These are phyloP conservation scores for Drosophila asahinai DNA, from an alignment of 1,140 invertebrate genomes.

Conservation along the genomic window DNA sequence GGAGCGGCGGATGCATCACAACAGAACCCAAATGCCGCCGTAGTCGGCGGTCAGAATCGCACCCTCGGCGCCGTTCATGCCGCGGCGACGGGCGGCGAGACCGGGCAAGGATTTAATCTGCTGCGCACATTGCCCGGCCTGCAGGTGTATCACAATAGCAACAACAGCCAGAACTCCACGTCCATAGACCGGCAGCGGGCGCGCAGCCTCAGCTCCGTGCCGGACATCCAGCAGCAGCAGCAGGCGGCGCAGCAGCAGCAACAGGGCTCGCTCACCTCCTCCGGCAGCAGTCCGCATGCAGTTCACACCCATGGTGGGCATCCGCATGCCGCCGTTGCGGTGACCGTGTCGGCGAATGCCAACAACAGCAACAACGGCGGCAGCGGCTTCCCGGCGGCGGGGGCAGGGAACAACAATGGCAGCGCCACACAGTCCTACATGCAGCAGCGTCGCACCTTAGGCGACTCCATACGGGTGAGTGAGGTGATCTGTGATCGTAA, in stretches of 20 bases:
- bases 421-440: slow-evolving; percentile 64
- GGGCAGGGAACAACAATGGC: slow-evolving; percentile 68
- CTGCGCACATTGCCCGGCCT: slow-evolving; percentile 90
- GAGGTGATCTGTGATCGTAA: background rate
- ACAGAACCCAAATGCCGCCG: slow-evolving; percentile 1
- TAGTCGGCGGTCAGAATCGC: slow-evolving; percentile 17
- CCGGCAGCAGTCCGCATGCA: slow-evolving; percentile 60
- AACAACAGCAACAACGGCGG: slow-evolving; percentile 84
- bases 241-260: slow-evolving; percentile 59
- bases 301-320: slow-evolving; percentile 52
- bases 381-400: slow-evolving; percentile 69
- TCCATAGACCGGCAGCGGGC: slow-evolving; percentile 90
- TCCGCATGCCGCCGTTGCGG: slow-evolving; percentile 55
- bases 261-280: slow-evolving; percentile 45
- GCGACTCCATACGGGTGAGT: slow-evolving; percentile 74
- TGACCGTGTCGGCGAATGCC: slow-evolving; percentile 66
- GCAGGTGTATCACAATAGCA: slow-evolving; percentile 86
- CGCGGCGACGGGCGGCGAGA: slow-evolving; percentile 51
- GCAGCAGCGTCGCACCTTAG: slow-evolving; percentile 67
- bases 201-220: slow-evolving; percentile 93
- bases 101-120: slow-evolving; percentile 89
- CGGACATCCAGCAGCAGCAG: slow-evolving; percentile 88
- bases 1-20: slow-evolving; percentile 87
- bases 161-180: slow-evolving; percentile 55
- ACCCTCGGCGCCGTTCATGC: background rate